These are phyloP conservation scores for Melopsittacus undulatus DNA, from an alignment of 2,797 vertebrate genomes.

Conservation along the genomic window DNA sequence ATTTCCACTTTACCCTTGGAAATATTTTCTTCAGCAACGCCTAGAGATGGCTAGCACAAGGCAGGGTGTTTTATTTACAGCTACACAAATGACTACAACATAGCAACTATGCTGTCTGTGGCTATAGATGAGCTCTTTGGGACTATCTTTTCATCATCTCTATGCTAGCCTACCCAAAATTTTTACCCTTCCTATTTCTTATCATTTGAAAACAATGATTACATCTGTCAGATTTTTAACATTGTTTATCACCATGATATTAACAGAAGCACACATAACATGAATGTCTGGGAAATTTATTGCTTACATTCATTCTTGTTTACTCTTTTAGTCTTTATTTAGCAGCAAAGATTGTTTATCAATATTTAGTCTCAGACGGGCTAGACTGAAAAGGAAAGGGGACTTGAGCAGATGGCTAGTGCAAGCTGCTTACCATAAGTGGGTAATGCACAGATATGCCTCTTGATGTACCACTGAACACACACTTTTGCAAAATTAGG, in stretches of 20 bases:
- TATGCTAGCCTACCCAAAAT: not conserved
- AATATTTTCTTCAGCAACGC: not conserved
- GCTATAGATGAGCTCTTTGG: not conserved
- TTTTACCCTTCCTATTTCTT: not conserved
- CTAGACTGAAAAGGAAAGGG: not conserved
- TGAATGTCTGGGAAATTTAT: not conserved
- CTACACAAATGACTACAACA: not conserved
- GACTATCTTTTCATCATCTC: not conserved
- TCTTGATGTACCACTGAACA: not conserved
- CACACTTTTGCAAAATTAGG: not conserved
- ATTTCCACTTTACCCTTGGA: not conserved
- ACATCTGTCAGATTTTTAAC: not conserved
- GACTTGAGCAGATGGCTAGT: not conserved
- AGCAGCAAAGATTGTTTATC: conserved; percentile 20
- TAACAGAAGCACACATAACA: not conserved
- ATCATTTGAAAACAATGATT: not conserved
- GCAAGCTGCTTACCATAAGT: not conserved
- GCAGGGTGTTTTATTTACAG: not conserved
- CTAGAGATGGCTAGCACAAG: too few relatives aligned
- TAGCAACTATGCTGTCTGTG: not conserved
- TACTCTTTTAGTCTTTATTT: not conserved
- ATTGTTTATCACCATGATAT: not conserved
- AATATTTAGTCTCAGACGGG: conserved; percentile 24
- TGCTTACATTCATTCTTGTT: not conserved
- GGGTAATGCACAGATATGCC: not conserved